These are phyloP conservation scores for Onthophagus taurus DNA, from an alignment of 1,140 invertebrate genomes.

Conservation along the genomic window DNA sequence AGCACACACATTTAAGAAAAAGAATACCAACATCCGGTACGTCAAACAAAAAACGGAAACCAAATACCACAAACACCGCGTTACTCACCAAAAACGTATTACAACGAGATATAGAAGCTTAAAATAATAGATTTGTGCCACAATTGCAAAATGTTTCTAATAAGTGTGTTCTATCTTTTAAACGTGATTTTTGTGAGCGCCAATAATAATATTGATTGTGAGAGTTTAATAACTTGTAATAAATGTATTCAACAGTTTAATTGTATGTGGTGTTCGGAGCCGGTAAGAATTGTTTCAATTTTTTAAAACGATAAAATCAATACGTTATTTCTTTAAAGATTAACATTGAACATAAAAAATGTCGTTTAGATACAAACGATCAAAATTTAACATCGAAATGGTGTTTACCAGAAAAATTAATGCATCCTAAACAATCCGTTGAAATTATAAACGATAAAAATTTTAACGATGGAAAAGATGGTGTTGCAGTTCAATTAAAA, in stretches of 20 bases:
- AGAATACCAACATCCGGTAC: no score
- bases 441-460: not conserved
- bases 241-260: constrained; percentile 22
- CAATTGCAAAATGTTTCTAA: no score
- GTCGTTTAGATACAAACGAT: no score
- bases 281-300: constrained; percentile 16
- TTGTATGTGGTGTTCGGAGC: constrained; percentile 24
- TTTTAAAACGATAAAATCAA: not conserved
- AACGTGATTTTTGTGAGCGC: not conserved
- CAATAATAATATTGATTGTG: constrained; percentile 15
- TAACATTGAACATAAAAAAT: not conserved
- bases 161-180: constrained; percentile 3
- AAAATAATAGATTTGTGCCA: no score
- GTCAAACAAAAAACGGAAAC: no score
- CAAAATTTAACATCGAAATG: no score
- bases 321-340: not conserved
- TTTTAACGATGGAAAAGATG: constrained; percentile 4
- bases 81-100: no score
- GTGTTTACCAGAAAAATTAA: constrained; percentile 1
- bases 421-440: not conserved
- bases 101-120: no score
- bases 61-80: no score
- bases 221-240: constrained; percentile 19
- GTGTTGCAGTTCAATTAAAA: constrained; percentile 63
- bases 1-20: no score